Base-by-base conservation (phyloP, 2,113 vertebrate genomes). In the Cettia cetti region DNA sequence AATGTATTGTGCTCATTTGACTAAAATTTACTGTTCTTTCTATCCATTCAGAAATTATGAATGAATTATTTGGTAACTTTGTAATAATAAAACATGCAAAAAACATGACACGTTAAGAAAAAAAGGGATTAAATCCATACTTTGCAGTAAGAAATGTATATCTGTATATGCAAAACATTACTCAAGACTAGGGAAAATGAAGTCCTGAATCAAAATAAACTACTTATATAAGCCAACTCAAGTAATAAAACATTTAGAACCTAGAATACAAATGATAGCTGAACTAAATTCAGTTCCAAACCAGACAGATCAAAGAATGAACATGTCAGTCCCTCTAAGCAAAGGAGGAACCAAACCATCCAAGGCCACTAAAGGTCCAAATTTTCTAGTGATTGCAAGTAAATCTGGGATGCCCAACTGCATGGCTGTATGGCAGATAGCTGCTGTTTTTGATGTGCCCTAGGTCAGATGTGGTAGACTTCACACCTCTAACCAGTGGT, bases 401-500 rank as follows among this genome's bases (percentile, higher is more conserved):
- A 82, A 90, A 76, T 64, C 87, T 53, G 91, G 56, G 90, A 90
- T 40, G 45, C 23, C 31, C 0, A 3, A 66, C 22, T 28, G 35
- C 60, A 52, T 44, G 35, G 57, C 64, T 28, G 37, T 56, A 47
- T 47, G 37, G 64, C 66, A 86, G 75, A 89, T 22, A 81, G 61
- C 85, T 71, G 79, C 90, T 97, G 95, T 90, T 97, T 96, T 91
- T 94, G 89, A 92, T 33, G 69, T 65, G 96, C 90, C 97, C 96
- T 89, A 47, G 97, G 98, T 98, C 97, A 98, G 96, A 97, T 5
- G 52, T 91, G 95, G 97, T 96, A 96, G 97, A 98, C 95, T 93
- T 97, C 97, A 95, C 97, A 97, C 97, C 97, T 98, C 97, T 97
- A 98, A 98, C 97, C 97, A 91, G 95, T 85, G 89, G 92, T 91